Evolutionary conservation across 1,140 invertebrate species (phyloP), one percentile per base, ranked within the genome.

Genomic region (Ptiloglossa arizonensis): DNA sequence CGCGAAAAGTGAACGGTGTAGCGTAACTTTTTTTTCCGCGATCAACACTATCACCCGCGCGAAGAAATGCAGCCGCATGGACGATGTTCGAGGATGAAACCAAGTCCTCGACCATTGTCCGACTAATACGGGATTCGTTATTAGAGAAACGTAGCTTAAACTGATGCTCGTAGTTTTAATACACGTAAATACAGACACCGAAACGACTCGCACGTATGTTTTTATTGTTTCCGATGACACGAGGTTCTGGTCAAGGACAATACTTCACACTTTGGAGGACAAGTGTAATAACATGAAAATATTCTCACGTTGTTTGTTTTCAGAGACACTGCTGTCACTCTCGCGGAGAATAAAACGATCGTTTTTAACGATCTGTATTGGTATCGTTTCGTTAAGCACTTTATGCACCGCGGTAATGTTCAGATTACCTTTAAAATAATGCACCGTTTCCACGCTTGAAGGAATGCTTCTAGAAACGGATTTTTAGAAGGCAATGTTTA

Each of bases 1-100:
- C 5, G 44, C 32, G 59, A 74, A n/a, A 74, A 67, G 27, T 56
- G 38, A 74, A 74, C 27, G 62, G 35, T 17, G 27, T 44, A 4
- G 5, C 13, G 17, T 24, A 17, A 63, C 5, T 5, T n/a, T 72
- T 32, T 60, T 56, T 48, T 15, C 8, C n/a, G 5, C 19, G 29
- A 52, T n/a, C 32, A 1, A 22, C 64, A 22, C 46, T n/a, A 17
- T 19, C 8, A 4, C 41, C n/a, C 5, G 24, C 24, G 38, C 24
- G 17, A 15, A 38, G 35, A 22, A 24, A 17, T 35, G 5, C 13
- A 15, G 8, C 0, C 27, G 27, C 13, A 27, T 5, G 22, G 4
- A 5, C 22, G 22, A 68, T 9, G 19, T 35, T 15, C 38, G 17
- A 29, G 1, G 32, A 13, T 15, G 9, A 11, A 41, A 56, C 35